Base-by-base conservation (phyloP, 2,888 invertebrate genomes). In the Crioceris asparagi region DNA sequence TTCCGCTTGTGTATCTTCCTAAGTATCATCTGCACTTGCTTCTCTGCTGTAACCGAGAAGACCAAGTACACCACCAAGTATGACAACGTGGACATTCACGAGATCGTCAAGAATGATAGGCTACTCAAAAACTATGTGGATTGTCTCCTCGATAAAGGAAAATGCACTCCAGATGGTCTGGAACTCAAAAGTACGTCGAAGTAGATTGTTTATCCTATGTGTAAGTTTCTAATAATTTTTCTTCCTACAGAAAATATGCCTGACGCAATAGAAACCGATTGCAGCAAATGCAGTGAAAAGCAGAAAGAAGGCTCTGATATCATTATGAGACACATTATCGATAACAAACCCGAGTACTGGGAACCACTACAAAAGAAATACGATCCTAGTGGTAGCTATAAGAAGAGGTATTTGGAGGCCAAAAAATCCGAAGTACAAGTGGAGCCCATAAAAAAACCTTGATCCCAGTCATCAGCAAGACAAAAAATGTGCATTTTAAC, bases 191-290 rank as follows among this genome's bases (percentile, higher is more conserved):
- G 70, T 64, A 57, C 52, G 55, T 56, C n/a, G n/a, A n/a, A n/a
- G n/a, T n/a, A n/a, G n/a, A n/a, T n/a, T n/a, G n/a, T n/a, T n/a
- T n/a, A n/a, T n/a, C n/a, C n/a, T 21, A 25, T 15, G 11, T 25
- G 25, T 27, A 3, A 5, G 11, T 31, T 11, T 19, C 8, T 8
- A 11, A 21, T 10, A 15, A 18, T 17, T 35, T 38, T 37, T 48
- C 32, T 47, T 35, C 43, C 66, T 68, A 21, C 61, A 82, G 82
- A 68, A 38, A 77, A 75, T 45, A 66, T 83, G 30, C 80, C 81
- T 0, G 82, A 83, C 53, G 82, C 82, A 1, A 73, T 82, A 36
- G 65, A 69, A 46, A 77, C 76, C 29, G 74, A 77, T 46, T 83
- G 83, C 55, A 62, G 59, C 32, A 81, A 77, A 57, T 83, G 83